These are phyloP conservation scores for Rallus crepitans DNA, from an alignment of 2,797 vertebrate genomes.

Conservation along the genomic window DNA sequence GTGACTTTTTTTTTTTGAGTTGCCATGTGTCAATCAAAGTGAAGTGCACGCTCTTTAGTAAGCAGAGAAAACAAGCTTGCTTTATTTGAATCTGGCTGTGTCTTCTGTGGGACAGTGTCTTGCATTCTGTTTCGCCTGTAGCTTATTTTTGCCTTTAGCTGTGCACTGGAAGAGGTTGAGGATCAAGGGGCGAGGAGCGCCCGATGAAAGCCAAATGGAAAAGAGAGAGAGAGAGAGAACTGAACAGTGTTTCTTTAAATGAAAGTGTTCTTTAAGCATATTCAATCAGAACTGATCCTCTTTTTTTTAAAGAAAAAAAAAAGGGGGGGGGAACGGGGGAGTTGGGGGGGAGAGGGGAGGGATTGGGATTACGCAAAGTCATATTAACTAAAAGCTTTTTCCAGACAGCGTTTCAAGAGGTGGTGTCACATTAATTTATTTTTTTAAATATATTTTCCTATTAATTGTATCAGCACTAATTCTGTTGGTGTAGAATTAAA, in stretches of 20 bases:
- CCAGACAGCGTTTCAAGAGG: neutral
- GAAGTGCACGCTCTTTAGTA: slow-evolving; percentile 41
- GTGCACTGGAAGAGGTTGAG: neutral
- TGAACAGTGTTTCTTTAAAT: neutral
- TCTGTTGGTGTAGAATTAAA: neutral
- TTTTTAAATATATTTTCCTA: neutral
- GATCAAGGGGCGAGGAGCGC: neutral
- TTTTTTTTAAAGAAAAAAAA: neutral
- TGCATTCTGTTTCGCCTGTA: slow-evolving; percentile 9
- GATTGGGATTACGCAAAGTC: neutral
- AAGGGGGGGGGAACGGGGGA: accelerated
- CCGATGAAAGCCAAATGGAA: neutral
- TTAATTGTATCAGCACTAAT: neutral
- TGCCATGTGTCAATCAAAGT: slow-evolving; percentile 73
- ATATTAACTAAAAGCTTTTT: neutral
- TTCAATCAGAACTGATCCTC: neutral
- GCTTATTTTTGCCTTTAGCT: slow-evolving; percentile 40
- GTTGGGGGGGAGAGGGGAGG: too few relatives aligned
- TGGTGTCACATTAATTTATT: neutral
- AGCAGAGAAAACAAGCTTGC: slow-evolving; percentile 52
- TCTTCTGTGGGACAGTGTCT: slow-evolving; percentile 21
- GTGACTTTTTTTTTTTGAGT: slow-evolving; percentile 62
- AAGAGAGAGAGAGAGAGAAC: neutral
- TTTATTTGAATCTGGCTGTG: slow-evolving; percentile 53
- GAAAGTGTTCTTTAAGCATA: neutral